phyloP scores from a whole-genome alignment of 2,113 vertebrate genomes.

The Plestiodon gilberti region DNA sequence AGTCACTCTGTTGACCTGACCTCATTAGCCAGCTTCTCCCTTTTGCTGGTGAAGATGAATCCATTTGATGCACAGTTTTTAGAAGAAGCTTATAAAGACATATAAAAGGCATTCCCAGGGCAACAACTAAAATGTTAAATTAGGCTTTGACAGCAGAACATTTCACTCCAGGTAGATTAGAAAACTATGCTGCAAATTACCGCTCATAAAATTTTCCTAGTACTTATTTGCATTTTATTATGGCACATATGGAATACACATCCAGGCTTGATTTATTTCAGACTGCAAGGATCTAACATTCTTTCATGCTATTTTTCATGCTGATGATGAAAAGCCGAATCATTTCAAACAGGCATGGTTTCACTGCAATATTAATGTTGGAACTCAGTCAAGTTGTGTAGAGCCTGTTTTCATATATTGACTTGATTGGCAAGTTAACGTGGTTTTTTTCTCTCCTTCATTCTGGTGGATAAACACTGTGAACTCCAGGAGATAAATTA shows the following conservation, averaged over 20 bases:
- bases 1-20: constrained; percentile 52
- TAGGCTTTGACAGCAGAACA: constrained; percentile 13
- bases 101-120: background rate
- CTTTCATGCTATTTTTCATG: constrained; percentile 12
- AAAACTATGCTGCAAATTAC: constrained; percentile 12
- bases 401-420: constrained; percentile 19
- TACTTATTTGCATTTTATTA: constrained; percentile 9
- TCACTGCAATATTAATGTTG: background rate
- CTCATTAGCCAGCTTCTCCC: constrained; percentile 26
- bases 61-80: constrained; percentile 22
- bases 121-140: constrained; percentile 32
- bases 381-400: constrained; percentile 21
- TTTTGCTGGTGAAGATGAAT: constrained; percentile 29
- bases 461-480: constrained; percentile 36
- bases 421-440: constrained; percentile 37
- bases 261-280: constrained; percentile 16
- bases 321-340: constrained; percentile 19
- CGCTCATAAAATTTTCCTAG: background rate
- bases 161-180: constrained; percentile 4
- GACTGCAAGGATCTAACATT: constrained; percentile 11
- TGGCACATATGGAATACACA: constrained; percentile 2
- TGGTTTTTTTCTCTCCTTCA: constrained; percentile 38
- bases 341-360: constrained; percentile 16
- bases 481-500: constrained; percentile 30
- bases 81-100: constrained; percentile 14